Base-by-base conservation (phyloP, 2,888 invertebrate genomes). In the Ophonus ardosiacus region DNA sequence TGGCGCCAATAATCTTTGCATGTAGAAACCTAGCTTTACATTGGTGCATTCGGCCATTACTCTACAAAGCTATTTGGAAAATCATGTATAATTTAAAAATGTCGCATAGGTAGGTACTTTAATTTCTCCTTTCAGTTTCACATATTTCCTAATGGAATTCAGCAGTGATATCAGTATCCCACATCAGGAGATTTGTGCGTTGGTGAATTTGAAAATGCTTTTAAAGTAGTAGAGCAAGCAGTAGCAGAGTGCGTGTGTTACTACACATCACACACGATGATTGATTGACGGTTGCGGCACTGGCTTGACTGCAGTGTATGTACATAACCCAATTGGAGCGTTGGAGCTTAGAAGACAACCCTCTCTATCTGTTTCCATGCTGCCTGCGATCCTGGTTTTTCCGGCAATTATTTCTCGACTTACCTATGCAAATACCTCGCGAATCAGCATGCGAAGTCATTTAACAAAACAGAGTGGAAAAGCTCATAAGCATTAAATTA, bases 401-500 rank as follows among this genome's bases (percentile, higher is more conserved):
- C 24, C 17, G 31, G 15, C 59, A 78, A 78, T 57, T 76, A 76
- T 76, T 56, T 56, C 56, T 6, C 76, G 43, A 76, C 76, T 76
- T 76, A 31, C 24, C 56, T 78, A 78, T 78, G 78, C 78, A 78
- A 78, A 78, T 78, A 78, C 57, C 18, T 13, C n/a, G 31, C 57
- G 43, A 78, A 78, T 78, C 78, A 51, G 78, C 78, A 78, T 31
- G 78, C 78, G 31, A 78, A 78, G 57, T 78, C 59, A 57, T 78
- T 78, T 78, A 78, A 78, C 78, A 59, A 57, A 78, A 57, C 57
- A 59, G 78, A 57, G 17, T 15, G 57, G 57, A 57, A 78, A 56
- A 56, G 78, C 78, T 78, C 59, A 78, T 78, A 57, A 78, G 56
- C 71, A 74, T 40, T 74, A 74, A 78, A 57, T 57, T 78, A 78